Evolutionary conservation across 2,113 vertebrate species (phyloP).

Genomic region (Oophaga pumilio): DNA sequence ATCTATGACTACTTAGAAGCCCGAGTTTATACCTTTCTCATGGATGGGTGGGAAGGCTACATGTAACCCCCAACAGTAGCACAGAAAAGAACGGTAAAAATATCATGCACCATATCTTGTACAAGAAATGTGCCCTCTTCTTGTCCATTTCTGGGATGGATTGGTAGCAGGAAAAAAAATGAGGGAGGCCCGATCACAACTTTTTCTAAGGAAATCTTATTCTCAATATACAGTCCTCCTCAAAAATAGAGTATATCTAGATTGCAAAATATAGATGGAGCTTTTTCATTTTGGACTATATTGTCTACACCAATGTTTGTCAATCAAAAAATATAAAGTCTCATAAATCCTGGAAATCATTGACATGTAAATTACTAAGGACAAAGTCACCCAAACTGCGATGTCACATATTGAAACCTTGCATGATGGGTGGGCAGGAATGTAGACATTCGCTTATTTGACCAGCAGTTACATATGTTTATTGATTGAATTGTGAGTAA

Average conservation of each 20-base stretch:
- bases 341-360: background rate
- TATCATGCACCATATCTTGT: background rate
- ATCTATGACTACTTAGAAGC: background rate
- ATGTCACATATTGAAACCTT: background rate
- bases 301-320: background rate
- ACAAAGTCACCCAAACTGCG: background rate
- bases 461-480: conserved; percentile 34
- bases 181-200: too few species aligned
- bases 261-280: too few species aligned
- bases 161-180: background rate
- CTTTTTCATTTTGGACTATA: background rate
- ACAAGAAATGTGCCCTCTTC: background rate
- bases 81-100: background rate
- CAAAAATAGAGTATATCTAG: too few species aligned
- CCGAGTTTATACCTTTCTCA: background rate
- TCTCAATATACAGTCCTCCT: too few species aligned
- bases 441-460: conserved; percentile 23
- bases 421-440: conserved; percentile 15
- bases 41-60: background rate
- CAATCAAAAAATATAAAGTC: background rate
- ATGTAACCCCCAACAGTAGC: background rate
- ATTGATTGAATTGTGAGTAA: conserved; percentile 14
- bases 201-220: too few species aligned
- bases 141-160: background rate
- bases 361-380: background rate